Conservation (phyloP, 2,888 invertebrate genomes). For the Drosophila aldrichi region DNA sequence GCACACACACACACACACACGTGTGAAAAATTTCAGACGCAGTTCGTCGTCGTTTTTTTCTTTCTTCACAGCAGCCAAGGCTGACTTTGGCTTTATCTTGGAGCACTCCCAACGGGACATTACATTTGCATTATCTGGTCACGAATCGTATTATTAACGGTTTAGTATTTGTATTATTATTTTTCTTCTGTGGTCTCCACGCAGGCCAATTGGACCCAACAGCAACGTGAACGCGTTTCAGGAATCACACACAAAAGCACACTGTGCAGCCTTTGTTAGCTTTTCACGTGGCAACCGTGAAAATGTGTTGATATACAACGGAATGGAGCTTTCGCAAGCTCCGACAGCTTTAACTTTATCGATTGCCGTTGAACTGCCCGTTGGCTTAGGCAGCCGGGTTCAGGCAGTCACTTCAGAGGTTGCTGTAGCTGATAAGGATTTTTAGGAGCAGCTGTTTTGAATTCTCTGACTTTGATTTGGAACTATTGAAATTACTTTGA, state of each 20-base stretch:
- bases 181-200: slow-evolving; percentile 44
- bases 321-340: slow-evolving; percentile 36
- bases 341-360: slow-evolving; percentile 46
- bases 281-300: slow-evolving; percentile 58
- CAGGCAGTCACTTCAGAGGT: slow-evolving; percentile 20
- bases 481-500: not conserved
- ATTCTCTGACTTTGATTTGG: not conserved
- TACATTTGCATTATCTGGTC: slow-evolving; percentile 13
- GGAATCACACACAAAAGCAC: slow-evolving; percentile 78
- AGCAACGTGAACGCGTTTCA: slow-evolving; percentile 75
- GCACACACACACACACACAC: slow-evolving; percentile 32
- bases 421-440: slow-evolving; percentile 23
- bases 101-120: not conserved
- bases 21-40: slow-evolving; percentile 67
- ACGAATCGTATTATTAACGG: slow-evolving; percentile 25
- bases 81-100: not conserved
- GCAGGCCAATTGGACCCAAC: slow-evolving; percentile 56
- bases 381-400: slow-evolving; percentile 22
- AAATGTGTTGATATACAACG: slow-evolving; percentile 55
- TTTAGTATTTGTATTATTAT: slow-evolving; percentile 32
- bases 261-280: slow-evolving; percentile 74
- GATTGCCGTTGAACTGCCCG: slow-evolving; percentile 24
- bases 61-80: slow-evolving; percentile 24
- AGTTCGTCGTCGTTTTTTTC: slow-evolving; percentile 43
- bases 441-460: not conserved